phyloP scores from a whole-genome alignment of 2,888 invertebrate genomes.

The Stenolophus ochropezus region DNA sequence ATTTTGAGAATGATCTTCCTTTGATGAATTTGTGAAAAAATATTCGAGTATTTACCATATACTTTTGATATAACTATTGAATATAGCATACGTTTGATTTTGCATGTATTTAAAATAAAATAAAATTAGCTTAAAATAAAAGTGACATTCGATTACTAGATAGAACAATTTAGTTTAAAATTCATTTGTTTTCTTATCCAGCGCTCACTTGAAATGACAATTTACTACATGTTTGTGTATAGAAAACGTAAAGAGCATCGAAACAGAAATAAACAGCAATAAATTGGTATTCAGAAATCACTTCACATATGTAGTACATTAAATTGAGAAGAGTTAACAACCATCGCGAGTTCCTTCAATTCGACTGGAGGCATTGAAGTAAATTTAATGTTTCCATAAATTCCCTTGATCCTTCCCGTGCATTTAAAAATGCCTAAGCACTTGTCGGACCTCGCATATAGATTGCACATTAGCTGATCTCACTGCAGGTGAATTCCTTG shows the following conservation, averaged over 20 bases:
- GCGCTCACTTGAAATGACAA: background rate
- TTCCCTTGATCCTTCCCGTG: slow-evolving; percentile 29
- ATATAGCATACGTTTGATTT: too few relatives aligned
- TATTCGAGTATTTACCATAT: too few relatives aligned
- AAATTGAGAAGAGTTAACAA: slow-evolving; percentile 18
- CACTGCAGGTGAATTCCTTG: slow-evolving; percentile 21
- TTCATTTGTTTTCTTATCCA: background rate
- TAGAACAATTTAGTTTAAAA: background rate
- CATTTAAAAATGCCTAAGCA: slow-evolving; percentile 51
- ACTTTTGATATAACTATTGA: too few relatives aligned
- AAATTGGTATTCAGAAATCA: slow-evolving; percentile 27
- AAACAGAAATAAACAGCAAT: slow-evolving; percentile 19
- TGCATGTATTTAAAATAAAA: too few relatives aligned
- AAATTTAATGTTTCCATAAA: slow-evolving; percentile 44
- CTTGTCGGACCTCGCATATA: slow-evolving; percentile 51
- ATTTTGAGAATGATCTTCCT: too few relatives aligned
- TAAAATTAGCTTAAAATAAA: too few relatives aligned
- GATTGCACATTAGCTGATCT: slow-evolving; percentile 51
- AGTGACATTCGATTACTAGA: too few relatives aligned
- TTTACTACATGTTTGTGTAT: background rate
- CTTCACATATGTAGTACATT: slow-evolving; percentile 15
- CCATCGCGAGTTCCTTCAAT: background rate
- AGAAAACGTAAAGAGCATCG: background rate
- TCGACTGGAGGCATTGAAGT: slow-evolving; percentile 4
- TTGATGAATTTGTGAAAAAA: too few relatives aligned